Base-by-base conservation (phyloP, 2,797 vertebrate species). In the Allobates femoralis region DNA sequence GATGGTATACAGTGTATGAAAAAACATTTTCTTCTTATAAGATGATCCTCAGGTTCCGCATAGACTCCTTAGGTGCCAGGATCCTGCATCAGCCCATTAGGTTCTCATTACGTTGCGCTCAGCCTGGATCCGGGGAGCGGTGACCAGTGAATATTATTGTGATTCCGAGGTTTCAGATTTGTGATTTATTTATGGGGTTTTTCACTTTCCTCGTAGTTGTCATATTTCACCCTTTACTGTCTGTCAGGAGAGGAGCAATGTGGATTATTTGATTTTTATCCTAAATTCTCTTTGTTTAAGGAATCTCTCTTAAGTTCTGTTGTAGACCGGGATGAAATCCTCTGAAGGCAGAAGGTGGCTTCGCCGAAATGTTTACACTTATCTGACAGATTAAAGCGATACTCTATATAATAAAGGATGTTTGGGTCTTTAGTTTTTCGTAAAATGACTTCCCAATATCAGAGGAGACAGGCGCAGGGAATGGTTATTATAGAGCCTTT, bases 261-360 rank as follows among this genome's bases (percentile, higher is more conserved):
- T 4, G 71, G 41, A 26, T 50, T 50, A 50, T 74, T 46, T 74
- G 37, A 78, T 56, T 58, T 60, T 30, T 60, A 58, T 79, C 51
- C 76, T 15, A 21, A 46, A 79, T 79, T 79, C 55, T 62, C 74
- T 77, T 77, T 77, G 74, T 76, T 30, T 30, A 30, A 19, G 28
- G 53, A 76, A 34, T 77, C 51, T 56, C 28, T 55, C 75, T 55
- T 53, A 56, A 55, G 75, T 55, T 32, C 3, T 23, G 28, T 56
- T 77, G 51, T 77, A 56, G 23, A 55, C 41, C 46, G 8, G 18
- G 16, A 8, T 19, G 16, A 51, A 19, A 76, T 76, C 28, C 10
- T 56, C 51, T 34, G 16, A 55, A 56, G 51, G 28, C 18, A 26
- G 16, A 21, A 23, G 50, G 75, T 32, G 28, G 26, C 53, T 11